Evolutionary conservation across 2,888 invertebrate species (phyloP).

Genomic region (Agrenia bidenticulata): DNA sequence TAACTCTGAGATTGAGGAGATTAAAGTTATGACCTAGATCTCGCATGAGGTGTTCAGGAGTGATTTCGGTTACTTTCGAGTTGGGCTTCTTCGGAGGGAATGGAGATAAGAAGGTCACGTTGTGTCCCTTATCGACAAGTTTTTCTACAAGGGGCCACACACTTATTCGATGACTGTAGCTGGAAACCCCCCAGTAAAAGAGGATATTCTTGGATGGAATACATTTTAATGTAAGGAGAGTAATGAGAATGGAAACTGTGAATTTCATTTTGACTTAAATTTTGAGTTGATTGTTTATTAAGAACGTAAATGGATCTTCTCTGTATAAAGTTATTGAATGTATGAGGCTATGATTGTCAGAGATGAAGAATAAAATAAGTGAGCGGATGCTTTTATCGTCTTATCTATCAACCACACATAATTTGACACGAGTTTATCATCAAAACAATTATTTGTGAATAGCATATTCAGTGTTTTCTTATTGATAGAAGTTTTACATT

Average conservation of each 20-base stretch:
- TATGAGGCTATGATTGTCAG: too few species aligned
- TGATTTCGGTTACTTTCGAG: slow-evolving; percentile 26
- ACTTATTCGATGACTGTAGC: slow-evolving; percentile 39
- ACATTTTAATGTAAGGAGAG: not conserved
- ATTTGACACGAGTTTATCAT: too few species aligned
- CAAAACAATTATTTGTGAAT: too few species aligned
- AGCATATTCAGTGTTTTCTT: too few species aligned
- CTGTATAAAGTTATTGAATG: too few species aligned
- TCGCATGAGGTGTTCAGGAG: not conserved
- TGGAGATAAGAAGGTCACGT: slow-evolving; percentile 41
- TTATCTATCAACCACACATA: too few species aligned
- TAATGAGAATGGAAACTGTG: not conserved
- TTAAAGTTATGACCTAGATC: not conserved
- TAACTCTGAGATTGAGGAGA: slow-evolving; percentile 9
- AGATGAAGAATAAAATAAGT: too few species aligned
- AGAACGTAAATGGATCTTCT: too few species aligned
- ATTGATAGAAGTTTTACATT: too few species aligned
- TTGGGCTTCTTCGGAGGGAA: slow-evolving; percentile 22
- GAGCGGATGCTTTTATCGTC: too few species aligned
- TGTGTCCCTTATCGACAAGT: slow-evolving; percentile 31
- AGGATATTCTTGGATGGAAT: slow-evolving; percentile 27
- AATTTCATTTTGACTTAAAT: slow-evolving; percentile 1
- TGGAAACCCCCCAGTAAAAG: slow-evolving; percentile 41
- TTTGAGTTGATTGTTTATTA: too few species aligned
- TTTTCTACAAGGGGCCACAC: slow-evolving; percentile 42